These are phyloP conservation scores for Dryobota labecula DNA, from an alignment of 2,888 invertebrate species.

Conservation along the genomic window DNA sequence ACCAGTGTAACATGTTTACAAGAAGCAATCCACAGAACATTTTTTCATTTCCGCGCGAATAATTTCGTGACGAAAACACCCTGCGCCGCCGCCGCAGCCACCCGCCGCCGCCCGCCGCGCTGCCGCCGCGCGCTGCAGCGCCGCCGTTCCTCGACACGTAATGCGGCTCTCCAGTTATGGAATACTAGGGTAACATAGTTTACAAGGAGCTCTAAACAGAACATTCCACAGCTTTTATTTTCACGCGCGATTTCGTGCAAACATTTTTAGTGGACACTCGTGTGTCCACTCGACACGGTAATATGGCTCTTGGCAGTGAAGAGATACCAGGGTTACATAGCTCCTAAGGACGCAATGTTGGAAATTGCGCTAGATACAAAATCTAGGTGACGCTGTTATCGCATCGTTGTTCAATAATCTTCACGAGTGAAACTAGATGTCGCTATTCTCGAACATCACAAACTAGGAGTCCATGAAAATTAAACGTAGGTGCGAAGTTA, in stretches of 20 bases:
- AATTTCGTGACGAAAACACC: not conserved
- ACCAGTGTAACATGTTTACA: conserved; percentile 11
- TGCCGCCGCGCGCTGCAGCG: not conserved
- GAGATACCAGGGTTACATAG: conserved; percentile 51
- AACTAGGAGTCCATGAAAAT: conserved; percentile 1
- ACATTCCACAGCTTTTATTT: conserved; percentile 15
- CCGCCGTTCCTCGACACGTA: conserved; percentile 3
- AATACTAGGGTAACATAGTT: conserved; percentile 23
- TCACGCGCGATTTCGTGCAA: not conserved
- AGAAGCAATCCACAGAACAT: not conserved
- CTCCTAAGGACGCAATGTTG: not conserved
- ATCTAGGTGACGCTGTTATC: conserved; percentile 2
- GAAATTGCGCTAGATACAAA: not conserved
- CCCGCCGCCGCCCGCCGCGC: not conserved
- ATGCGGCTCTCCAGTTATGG: conserved; percentile 34
- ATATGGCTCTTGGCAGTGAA: conserved; percentile 38
- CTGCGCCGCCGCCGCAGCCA: not conserved
- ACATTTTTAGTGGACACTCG: not conserved
- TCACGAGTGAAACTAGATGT: conserved; percentile 30
- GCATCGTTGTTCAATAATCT: not conserved
- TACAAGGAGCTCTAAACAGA: not conserved
- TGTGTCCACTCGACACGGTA: conserved; percentile 30
- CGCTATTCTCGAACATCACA: not conserved
- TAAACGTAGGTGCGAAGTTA: not conserved
- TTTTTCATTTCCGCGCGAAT: not conserved